Evolutionary conservation across 1,140 invertebrate genomes (phyloP).

Genomic region (Euwallacea fornicatus): DNA sequence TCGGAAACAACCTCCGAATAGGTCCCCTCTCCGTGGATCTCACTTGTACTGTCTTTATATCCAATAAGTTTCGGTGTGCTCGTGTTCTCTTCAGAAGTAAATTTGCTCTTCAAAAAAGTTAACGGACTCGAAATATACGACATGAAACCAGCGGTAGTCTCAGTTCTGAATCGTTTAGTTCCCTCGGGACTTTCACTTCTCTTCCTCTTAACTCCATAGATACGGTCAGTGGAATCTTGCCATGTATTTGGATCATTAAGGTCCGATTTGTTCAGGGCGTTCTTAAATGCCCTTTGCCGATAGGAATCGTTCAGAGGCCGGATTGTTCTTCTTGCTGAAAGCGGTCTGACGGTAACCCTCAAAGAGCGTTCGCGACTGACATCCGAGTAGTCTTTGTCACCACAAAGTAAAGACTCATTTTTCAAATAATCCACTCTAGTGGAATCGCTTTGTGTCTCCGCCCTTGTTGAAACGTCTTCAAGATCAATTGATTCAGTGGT

Average conservation of each 20-base stretch:
- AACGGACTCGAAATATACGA: constrained; percentile 48
- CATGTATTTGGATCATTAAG: constrained; percentile 30
- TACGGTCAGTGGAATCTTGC: constrained; percentile 38
- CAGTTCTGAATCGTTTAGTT: constrained; percentile 45
- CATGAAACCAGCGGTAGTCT: constrained; percentile 43
- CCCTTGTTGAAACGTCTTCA: constrained; percentile 45
- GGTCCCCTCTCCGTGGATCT: constrained; percentile 32
- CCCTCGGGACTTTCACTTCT: constrained; percentile 44
- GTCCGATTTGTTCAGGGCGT: constrained; percentile 40
- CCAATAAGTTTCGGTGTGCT: constrained; percentile 51
- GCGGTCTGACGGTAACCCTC: constrained; percentile 41
- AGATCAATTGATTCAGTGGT: constrained; percentile 37
- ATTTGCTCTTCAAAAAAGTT: constrained; percentile 42
- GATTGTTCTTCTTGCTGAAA: constrained; percentile 47
- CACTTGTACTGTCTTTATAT: constrained; percentile 43
- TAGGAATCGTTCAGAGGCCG: constrained; percentile 43
- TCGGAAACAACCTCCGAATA: constrained; percentile 15
- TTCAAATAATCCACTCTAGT: constrained; percentile 40
- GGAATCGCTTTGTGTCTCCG: constrained; percentile 45
- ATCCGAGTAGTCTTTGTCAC: constrained; percentile 40
- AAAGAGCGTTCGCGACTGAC: constrained; percentile 40
- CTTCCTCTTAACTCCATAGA: constrained; percentile 45
- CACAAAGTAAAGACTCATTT: constrained; percentile 31
- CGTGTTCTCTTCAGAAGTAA: constrained; percentile 39
- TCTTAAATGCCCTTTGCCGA: constrained; percentile 39